Conservation (phyloP, 2,888 invertebrate species). For the Diplazon laetatorius region DNA sequence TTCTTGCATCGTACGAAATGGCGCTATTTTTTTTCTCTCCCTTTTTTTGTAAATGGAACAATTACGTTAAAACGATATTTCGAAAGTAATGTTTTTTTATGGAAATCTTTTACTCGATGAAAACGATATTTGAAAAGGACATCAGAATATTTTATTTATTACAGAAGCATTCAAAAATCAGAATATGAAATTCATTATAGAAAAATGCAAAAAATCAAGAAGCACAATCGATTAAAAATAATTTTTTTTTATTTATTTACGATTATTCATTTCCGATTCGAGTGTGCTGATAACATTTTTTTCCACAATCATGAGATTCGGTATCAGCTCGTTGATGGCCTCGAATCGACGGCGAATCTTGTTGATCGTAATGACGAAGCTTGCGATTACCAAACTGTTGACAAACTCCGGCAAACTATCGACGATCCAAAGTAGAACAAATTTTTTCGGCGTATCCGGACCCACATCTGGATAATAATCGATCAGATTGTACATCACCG, state of each 20-base stretch:
- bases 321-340: slow-evolving; percentile 60
- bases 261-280: slow-evolving; percentile 57
- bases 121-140: no score
- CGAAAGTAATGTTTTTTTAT: no score
- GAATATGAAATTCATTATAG: not conserved
- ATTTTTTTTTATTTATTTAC: slow-evolving; percentile 37
- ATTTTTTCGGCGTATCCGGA: slow-evolving; percentile 38
- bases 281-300: slow-evolving; percentile 47
- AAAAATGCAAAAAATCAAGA: not conserved
- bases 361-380: slow-evolving; percentile 52
- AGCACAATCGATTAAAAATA: slow-evolving; percentile 4
- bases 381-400: slow-evolving; percentile 54
- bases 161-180: not conserved
- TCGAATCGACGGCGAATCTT: slow-evolving; percentile 60
- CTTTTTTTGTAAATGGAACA: not conserved
- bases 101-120: no score
- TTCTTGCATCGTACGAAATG: not conserved
- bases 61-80: no score
- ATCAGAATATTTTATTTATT: no score
- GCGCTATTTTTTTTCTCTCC: not conserved
- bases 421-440: slow-evolving; percentile 56
- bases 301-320: slow-evolving; percentile 32
- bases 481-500: slow-evolving; percentile 56
- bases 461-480: slow-evolving; percentile 60
- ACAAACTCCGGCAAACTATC: slow-evolving; percentile 61